A percentile compares a stretch with the other conserved stretches of the same genome.
Evolutionary conservation across 2,797 vertebrate species (phyloP).

Genomic region (Spinus pinus): DNA sequence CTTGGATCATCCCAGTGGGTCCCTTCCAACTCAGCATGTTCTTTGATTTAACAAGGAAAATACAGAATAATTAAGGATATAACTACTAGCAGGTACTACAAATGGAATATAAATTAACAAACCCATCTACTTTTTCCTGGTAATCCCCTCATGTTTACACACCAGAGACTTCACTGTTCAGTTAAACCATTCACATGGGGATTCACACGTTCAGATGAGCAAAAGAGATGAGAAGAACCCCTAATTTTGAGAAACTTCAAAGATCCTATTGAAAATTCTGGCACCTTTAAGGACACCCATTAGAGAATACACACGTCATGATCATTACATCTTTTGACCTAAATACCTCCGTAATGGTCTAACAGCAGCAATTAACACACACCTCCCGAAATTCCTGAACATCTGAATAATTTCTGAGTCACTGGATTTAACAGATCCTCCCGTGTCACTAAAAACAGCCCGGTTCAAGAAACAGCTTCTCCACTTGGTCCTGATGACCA

Average conservation of each 20-base stretch:
- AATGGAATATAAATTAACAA: background rate
- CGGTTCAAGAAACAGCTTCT: background rate
- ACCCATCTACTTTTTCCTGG: background rate
- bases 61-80: background rate
- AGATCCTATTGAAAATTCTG: background rate
- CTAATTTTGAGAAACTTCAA: background rate
- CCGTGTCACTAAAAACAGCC: background rate
- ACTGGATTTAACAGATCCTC: background rate
- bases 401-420: background rate
- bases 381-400: background rate
- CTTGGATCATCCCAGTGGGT: background rate
- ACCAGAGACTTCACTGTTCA: background rate
- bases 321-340: conserved; percentile 19
- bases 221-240: background rate
- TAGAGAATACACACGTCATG: background rate
- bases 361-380: conserved; percentile 3
- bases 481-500: background rate
- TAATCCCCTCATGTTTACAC: background rate
- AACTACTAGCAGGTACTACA: background rate
- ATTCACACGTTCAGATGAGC: background rate
- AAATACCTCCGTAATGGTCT: conserved; percentile 21
- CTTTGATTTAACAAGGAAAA: background rate
- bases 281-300: conserved; percentile 8
- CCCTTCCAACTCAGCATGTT: background rate
- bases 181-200: background rate